phyloP scores from a whole-genome alignment of 2,888 invertebrate species.

The Odiellus spinosus region DNA sequence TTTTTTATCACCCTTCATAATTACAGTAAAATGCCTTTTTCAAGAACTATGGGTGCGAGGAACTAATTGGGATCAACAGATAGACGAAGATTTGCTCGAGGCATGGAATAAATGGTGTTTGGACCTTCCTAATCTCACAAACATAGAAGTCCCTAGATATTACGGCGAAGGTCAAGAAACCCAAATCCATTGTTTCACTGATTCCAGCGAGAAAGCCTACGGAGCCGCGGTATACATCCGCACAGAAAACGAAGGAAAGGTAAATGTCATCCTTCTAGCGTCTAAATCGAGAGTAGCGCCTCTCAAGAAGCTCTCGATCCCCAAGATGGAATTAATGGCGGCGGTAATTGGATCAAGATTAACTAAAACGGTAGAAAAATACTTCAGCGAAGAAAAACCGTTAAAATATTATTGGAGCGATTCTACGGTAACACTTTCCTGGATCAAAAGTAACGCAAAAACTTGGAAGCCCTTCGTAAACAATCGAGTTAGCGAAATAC shows the following conservation, averaged over 20 bases:
- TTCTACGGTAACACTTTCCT: conserved; percentile 15
- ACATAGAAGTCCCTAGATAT: too few species aligned
- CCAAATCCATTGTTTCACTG: conserved; percentile 9
- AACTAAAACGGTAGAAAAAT: too few species aligned
- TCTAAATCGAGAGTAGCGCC: conserved; percentile 20
- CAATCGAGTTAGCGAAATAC: conserved; percentile 21
- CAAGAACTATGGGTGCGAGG: too few species aligned
- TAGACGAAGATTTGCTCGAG: too few species aligned
- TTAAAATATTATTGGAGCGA: conserved; percentile 15
- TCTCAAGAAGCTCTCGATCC: conserved; percentile 16
- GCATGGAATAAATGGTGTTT: too few species aligned
- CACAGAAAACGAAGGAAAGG: neutral
- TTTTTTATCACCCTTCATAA: too few species aligned
- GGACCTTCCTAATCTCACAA: too few species aligned
- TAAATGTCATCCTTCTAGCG: conserved; percentile 6
- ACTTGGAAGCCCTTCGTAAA: conserved; percentile 17
- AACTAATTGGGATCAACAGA: too few species aligned
- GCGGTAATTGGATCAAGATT: conserved; percentile 3
- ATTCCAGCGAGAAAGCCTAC: conserved; percentile 19
- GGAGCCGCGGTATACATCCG: conserved; percentile 18
- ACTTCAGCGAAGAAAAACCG: too few species aligned
- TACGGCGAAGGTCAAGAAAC: too few species aligned
- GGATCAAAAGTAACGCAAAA: conserved; percentile 12
- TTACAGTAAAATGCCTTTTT: too few species aligned
- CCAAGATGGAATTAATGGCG: conserved; percentile 17